phyloP scores from a whole-genome alignment of 2,888 invertebrate species.

The Psylliodes chrysocephalus region DNA sequence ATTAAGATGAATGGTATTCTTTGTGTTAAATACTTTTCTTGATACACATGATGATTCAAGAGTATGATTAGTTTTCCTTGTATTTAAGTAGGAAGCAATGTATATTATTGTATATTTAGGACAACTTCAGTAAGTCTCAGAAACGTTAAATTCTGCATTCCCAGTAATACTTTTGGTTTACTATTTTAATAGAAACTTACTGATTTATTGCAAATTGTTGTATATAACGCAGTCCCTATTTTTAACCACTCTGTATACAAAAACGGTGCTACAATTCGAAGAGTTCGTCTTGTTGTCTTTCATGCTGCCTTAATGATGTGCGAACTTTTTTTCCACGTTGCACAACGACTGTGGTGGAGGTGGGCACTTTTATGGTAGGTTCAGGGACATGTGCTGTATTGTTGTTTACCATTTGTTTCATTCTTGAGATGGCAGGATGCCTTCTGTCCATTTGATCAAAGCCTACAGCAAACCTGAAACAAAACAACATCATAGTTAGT shows the following conservation, averaged over 20 bases:
- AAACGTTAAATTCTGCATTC: too few relatives aligned
- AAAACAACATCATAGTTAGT: not conserved
- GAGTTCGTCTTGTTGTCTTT: conserved; percentile 88
- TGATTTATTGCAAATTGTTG: not conserved
- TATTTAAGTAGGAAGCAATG: too few relatives aligned
- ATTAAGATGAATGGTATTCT: too few relatives aligned
- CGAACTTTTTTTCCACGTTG: conserved; percentile 84
- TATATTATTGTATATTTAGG: too few relatives aligned
- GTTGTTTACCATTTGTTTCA: conserved; percentile 61
- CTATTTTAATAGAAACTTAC: too few relatives aligned
- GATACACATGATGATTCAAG: too few relatives aligned
- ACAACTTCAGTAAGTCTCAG: too few relatives aligned
- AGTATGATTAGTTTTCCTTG: too few relatives aligned
- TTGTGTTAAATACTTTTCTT: too few relatives aligned
- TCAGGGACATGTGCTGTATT: conserved; percentile 41
- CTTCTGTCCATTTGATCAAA: conserved; percentile 52
- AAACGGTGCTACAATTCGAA: conserved; percentile 83
- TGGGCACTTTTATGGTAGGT: conserved; percentile 28
- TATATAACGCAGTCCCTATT: not conserved
- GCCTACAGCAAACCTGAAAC: conserved; percentile 52
- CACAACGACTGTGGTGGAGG: conserved; percentile 69
- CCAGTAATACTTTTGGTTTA: too few relatives aligned
- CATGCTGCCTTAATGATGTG: conserved; percentile 82
- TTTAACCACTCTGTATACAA: not conserved
- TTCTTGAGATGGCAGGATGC: conserved; percentile 60